These are phyloP conservation scores for Patella vulgata DNA, from an alignment of 1,140 invertebrate genomes.

Conservation along the genomic window DNA sequence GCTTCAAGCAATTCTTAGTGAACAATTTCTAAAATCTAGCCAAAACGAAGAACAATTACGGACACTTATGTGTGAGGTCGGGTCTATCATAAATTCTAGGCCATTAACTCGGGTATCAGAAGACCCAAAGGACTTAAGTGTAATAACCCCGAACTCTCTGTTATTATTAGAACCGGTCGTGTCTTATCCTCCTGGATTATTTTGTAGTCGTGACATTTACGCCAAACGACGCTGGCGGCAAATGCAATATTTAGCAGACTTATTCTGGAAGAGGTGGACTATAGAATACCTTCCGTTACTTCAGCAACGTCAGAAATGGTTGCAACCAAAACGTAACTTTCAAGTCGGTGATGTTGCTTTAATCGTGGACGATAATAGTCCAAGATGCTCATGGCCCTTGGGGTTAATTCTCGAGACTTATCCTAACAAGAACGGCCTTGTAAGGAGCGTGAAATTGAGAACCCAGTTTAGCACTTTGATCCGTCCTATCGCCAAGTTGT, in stretches of 20 bases:
- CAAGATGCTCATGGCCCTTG: slow-evolving; percentile 31
- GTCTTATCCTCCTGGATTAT: slow-evolving; percentile 22
- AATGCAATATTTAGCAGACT: slow-evolving; percentile 40
- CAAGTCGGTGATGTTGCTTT: slow-evolving; percentile 38
- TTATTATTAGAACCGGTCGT: slow-evolving; percentile 19
- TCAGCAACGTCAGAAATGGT: slow-evolving; percentile 35
- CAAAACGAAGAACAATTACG: slow-evolving; percentile 1
- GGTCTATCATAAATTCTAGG: slow-evolving; percentile 12
- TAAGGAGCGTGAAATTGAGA: slow-evolving; percentile 20
- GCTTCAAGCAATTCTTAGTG: background rate
- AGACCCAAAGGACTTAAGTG: slow-evolving; percentile 17
- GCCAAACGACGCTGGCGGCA: slow-evolving; percentile 33
- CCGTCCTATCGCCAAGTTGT: slow-evolving; percentile 30
- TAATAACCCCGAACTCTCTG: slow-evolving; percentile 39
- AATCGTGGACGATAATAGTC: slow-evolving; percentile 29
- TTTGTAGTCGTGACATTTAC: slow-evolving; percentile 27
- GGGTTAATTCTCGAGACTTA: slow-evolving; percentile 13
- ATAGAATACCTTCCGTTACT: slow-evolving; percentile 27
- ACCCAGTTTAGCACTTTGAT: slow-evolving; percentile 5
- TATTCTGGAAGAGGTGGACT: slow-evolving; percentile 36
- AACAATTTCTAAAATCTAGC: background rate
- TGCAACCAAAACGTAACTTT: slow-evolving; percentile 17
- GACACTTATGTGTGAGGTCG: slow-evolving; percentile 10
- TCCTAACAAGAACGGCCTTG: slow-evolving; percentile 6
- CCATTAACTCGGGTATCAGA: slow-evolving; percentile 23